Base-by-base conservation (phyloP, 2,797 vertebrate species). In the Salmo trutta region DNA sequence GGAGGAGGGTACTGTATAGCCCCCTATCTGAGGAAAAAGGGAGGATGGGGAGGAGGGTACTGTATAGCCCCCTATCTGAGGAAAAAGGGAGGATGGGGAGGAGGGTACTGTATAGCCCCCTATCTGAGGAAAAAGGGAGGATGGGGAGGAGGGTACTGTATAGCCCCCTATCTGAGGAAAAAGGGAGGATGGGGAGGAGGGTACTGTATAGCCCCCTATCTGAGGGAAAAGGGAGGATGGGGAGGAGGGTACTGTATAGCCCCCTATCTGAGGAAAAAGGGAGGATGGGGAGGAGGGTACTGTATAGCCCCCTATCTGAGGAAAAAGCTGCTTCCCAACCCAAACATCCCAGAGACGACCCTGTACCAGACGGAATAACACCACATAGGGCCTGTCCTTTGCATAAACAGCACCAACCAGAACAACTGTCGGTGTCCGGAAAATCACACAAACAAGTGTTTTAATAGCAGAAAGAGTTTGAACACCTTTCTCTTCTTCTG, bases 101-200 rank as follows among this genome's bases (percentile, higher is more conserved):
- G 33, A 66, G 74, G 59, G 21, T 6, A 15, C n/a, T 8, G 51
- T 53, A 16, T 1, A 53, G 12, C 47, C 33, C 10, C 41, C 47
- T 71, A n/a, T 52, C 47, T n/a, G n/a, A n/a, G n/a, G n/a, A n/a
- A n/a, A n/a, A n/a, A n/a, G n/a, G n/a, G 65, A 52, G 53, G 68
- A 62, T 56, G 75, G 2, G 41, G 19, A 27, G 62, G 33, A 66
- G 74, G 59, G 21, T 6, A 15, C n/a, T 8, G 51, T 53, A 16
- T 1, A 53, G 12, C 47, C 33, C 10, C 41, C 47, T 71, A n/a
- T 52, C 47, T n/a, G n/a, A n/a, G n/a, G n/a, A n/a, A n/a, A n/a
- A n/a, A n/a, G n/a, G n/a, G 65, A 52, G 53, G 68, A 62, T 56
- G 75, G 2, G 41, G 19, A 27, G 62, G 33, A 66, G 74, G 59